Base-by-base conservation (phyloP, 2,888 invertebrate genomes). In the Eledona agricola region DNA sequence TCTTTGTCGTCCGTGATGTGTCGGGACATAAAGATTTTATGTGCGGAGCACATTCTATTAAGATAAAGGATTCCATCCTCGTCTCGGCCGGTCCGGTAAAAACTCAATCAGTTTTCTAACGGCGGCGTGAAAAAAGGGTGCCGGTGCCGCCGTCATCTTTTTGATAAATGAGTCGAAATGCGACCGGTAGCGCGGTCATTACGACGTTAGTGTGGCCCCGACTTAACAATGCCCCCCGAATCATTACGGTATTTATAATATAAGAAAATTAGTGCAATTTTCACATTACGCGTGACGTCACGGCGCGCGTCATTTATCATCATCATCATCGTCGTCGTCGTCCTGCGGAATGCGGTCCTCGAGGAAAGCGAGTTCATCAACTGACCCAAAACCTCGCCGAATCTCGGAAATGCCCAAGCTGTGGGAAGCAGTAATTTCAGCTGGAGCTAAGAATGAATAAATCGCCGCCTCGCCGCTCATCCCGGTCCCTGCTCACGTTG, bases 171-270 rank as follows among this genome's bases (percentile, higher is more conserved):
- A 67, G 35, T 25, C 65, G 63, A 65, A 68, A 64, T 66, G 54
- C 64, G 60, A 70, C 70, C 71, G 72, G 72, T 72, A 72, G 72
- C 67, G 61, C 69, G 71, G 70, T 72, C 66, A 72, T 72, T 72
- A 72, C 63, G 61, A 60, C 60, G 66, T 70, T 70, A 70, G 62
- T 64, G 59, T 54, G 55, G 59, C 59, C 63, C 52, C 45, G 31
- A 22, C 32, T 45, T 52, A 55, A 62, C 61, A 63, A 64, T 59
- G 58, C 50, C 31, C 43, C 58, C 60, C 60, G 51, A 58, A 59
- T 64, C 63, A 67, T 64, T 64, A 58, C 60, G 60, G 57, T 58
- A 54, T 58, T 67, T 64, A 67, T 69, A 67, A 66, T 64, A 60
- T 60, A 63, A 68, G 65, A 61, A 70, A 73, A 71, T 72, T 71